Evolutionary conservation across 2,888 invertebrate species (phyloP), one percentile per base, ranked within the genome.

Genomic region (Omphaloscelis lunosa): DNA sequence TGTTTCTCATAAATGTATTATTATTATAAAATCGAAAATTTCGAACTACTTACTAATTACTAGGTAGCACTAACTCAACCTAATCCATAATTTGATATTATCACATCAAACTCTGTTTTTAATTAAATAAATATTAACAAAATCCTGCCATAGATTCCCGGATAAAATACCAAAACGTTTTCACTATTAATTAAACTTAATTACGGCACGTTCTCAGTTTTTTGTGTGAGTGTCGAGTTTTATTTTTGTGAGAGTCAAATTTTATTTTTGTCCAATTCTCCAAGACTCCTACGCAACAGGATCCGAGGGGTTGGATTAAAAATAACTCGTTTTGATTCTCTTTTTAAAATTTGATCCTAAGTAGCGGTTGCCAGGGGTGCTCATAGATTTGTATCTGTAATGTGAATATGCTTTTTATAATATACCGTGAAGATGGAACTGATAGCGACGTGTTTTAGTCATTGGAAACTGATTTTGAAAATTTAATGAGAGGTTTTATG

Each of bases 241-340:
- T 45, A 45, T 45, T 45, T 45, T 56, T 58, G 27, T 75, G 56
- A 71, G 72, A 65, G 41, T 81, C 67, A 53, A 73, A 77, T 89
- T 86, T 79, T 89, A 91, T 90, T 91, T 90, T 72, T 73, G 87
- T 87, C 72, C 80, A 66, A 68, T 51, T 75, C 66, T 80, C 80
- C 82, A 70, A 86, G 48, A 75, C 41, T 71, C 61, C 67, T 74
- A 58, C 79, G 86, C 79, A 82, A 84, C 80, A 82, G 85, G 88
- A 89, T 88, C 84, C 68, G 84, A 86, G 85, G 91, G 92, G 91
- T 82, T 81, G 92, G 91, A 92, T 93, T 91, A 91, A 92, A 92
- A 93, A 93, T 93, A 92, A 90, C 90, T 87, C 63, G 86, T 90
- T 89, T 86, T 89, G 80, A 80, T 86, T 72, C 65, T 82, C 83